Percentiles rank a stretch among this genome's conserved stretches.
Evolutionary conservation across 2,888 invertebrate genomes (phyloP).

Genomic region (Euplagia quadripunctaria): DNA sequence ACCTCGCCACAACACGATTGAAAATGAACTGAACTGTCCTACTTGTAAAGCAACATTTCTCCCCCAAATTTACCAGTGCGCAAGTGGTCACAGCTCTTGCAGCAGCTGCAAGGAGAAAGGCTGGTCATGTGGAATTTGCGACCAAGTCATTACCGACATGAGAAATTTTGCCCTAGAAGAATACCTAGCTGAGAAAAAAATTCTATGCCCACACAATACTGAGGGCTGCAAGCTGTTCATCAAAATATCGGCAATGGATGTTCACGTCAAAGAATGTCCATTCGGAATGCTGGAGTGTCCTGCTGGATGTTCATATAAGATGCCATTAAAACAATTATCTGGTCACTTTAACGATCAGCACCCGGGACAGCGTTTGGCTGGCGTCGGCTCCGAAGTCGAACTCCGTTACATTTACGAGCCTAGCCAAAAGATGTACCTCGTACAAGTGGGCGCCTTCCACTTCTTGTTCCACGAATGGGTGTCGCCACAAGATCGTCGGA

Average conservation of each 20-base stretch:
- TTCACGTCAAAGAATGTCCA: conserved; percentile 70
- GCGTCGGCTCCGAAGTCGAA: conserved; percentile 66
- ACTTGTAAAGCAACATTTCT: conserved; percentile 62
- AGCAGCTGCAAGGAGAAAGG: conserved; percentile 48
- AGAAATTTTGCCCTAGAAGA: conserved; percentile 69
- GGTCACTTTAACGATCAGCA: conserved; percentile 68
- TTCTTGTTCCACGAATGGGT: conserved; percentile 69
- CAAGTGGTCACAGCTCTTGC: conserved; percentile 66
- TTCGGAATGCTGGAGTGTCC: conserved; percentile 10
- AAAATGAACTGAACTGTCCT: conserved; percentile 54
- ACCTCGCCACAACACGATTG: not conserved
- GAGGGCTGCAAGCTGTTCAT: conserved; percentile 68
- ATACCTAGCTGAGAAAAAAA: conserved; percentile 55
- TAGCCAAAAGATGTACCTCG: conserved; percentile 56
- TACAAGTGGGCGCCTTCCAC: conserved; percentile 59
- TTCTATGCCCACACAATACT: conserved; percentile 58
- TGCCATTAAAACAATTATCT: conserved; percentile 65
- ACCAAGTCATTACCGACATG: conserved; percentile 51
- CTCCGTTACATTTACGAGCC: conserved; percentile 52
- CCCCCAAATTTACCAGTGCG: conserved; percentile 66
- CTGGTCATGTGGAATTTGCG: conserved; percentile 59
- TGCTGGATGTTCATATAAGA: conserved; percentile 46
- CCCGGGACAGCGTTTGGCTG: conserved; percentile 48
- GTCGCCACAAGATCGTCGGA: conserved; percentile 40
- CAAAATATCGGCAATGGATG: conserved; percentile 58